Evolutionary conservation across 2,888 invertebrate species (phyloP).

Genomic region (Napeogenes inachia): DNA sequence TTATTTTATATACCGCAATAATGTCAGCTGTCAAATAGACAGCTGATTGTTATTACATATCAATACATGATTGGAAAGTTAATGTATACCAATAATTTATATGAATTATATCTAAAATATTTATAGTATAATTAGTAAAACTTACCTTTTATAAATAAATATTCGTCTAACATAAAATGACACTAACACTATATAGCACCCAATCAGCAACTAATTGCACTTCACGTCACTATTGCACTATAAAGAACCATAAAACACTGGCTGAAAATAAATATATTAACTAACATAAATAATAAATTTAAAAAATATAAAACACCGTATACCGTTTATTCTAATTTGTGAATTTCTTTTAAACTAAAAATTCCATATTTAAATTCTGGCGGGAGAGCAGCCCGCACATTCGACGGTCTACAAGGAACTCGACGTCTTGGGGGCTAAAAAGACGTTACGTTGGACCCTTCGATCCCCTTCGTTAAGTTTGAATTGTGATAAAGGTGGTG

Average conservation of each 20-base stretch:
- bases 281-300: slow-evolving; percentile 11
- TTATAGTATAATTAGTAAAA: slow-evolving; percentile 4
- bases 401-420: slow-evolving; percentile 70
- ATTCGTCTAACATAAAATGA: slow-evolving; percentile 14
- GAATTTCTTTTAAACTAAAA: background rate
- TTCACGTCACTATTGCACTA: slow-evolving; percentile 41
- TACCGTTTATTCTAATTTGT: background rate
- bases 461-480: slow-evolving; percentile 61
- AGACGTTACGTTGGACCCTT: slow-evolving; percentile 71
- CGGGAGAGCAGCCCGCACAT: slow-evolving; percentile 59
- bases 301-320: slow-evolving; percentile 6
- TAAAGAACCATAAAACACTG: slow-evolving; percentile 15
- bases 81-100: background rate
- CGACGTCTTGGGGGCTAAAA: slow-evolving; percentile 65
- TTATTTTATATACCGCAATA: background rate
- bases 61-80: background rate
- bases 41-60: background rate
- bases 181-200: slow-evolving; percentile 43
- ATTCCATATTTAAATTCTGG: slow-evolving; percentile 47
- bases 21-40: background rate
- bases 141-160: slow-evolving; percentile 3
- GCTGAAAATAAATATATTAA: background rate
- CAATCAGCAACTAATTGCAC: slow-evolving; percentile 47
- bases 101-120: slow-evolving; percentile 5
- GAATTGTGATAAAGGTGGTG: slow-evolving; percentile 57